These are phyloP conservation scores for Tokudaia muenninki DNA, from an alignment of 2,797 vertebrate species.

Conservation along the genomic window DNA sequence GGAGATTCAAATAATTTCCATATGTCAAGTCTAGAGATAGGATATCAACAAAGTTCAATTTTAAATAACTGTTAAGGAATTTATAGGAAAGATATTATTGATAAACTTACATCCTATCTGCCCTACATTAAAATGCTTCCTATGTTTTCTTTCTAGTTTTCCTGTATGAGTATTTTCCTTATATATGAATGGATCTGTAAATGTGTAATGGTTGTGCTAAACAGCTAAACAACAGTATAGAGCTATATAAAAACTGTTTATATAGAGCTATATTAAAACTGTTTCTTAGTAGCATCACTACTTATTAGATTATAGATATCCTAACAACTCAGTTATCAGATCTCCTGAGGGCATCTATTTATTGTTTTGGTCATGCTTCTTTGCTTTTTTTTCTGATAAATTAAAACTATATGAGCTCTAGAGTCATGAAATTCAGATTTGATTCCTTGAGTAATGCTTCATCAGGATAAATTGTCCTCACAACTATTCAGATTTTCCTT, in stretches of 20 bases:
- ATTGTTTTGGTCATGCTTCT: neutral
- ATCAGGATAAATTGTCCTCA: neutral
- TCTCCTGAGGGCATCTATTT: neutral
- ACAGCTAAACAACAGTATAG: too few species aligned
- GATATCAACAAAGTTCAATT: neutral
- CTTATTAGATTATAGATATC: neutral
- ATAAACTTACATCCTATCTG: neutral
- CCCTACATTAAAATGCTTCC: rapidly evolving
- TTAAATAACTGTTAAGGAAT: neutral
- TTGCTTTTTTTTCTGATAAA: neutral
- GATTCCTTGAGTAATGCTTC: neutral
- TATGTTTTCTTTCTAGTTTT: neutral
- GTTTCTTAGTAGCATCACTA: neutral
- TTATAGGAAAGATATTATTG: too few species aligned
- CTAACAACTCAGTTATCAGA: neutral
- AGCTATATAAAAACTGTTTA: too few species aligned
- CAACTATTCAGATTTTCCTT: neutral
- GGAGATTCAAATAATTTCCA: neutral
- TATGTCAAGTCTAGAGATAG: neutral
- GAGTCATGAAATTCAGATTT: neutral
- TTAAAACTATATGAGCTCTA: neutral
- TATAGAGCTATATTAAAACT: neutral
- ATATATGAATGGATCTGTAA: neutral
- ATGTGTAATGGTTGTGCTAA: too few species aligned
- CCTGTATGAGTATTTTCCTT: too few species aligned